Percentiles rank a stretch among this genome's conserved stretches.
These are phyloP conservation scores for Theocolax elegans DNA, from an alignment of 1,140 invertebrate genomes.

Conservation along the genomic window DNA sequence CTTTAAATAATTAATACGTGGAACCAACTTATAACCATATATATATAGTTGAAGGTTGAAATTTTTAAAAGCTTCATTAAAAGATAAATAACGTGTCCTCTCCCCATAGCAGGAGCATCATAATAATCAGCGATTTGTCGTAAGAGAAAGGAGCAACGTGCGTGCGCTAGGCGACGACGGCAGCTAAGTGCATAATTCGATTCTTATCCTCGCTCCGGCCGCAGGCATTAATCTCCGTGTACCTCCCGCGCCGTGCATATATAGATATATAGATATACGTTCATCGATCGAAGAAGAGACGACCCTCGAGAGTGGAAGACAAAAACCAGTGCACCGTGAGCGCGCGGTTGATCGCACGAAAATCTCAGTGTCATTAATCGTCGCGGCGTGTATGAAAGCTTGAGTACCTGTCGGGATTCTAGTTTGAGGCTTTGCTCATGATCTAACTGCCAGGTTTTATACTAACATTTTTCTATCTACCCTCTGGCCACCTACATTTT, in stretches of 20 bases:
- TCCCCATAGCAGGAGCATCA: constrained; percentile 11
- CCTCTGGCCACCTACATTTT: no score
- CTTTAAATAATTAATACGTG: no score
- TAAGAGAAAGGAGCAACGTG: neutral
- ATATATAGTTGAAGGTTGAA: no score
- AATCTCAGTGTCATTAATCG: constrained; percentile 29
- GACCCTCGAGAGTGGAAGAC: neutral
- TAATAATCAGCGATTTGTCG: constrained; percentile 37
- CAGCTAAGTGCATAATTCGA: constrained; percentile 40
- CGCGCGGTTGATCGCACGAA: neutral
- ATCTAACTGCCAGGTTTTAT: no score
- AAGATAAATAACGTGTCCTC: neutral
- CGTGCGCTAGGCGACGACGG: neutral
- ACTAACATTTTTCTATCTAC: no score
- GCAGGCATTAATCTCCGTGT: constrained; percentile 33
- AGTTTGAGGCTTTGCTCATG: no score
- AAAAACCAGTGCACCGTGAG: neutral
- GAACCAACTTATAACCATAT: no score
- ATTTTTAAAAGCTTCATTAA: constrained; percentile 32
- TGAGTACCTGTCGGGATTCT: no score
- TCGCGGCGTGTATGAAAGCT: neutral
- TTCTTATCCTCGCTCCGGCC: constrained; percentile 28
- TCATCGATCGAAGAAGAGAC: no score
- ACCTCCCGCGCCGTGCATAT: no score
- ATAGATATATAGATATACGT: no score